These are phyloP conservation scores for Sarcoramphus papa DNA, from an alignment of 2,797 vertebrate species.

Conservation along the genomic window DNA sequence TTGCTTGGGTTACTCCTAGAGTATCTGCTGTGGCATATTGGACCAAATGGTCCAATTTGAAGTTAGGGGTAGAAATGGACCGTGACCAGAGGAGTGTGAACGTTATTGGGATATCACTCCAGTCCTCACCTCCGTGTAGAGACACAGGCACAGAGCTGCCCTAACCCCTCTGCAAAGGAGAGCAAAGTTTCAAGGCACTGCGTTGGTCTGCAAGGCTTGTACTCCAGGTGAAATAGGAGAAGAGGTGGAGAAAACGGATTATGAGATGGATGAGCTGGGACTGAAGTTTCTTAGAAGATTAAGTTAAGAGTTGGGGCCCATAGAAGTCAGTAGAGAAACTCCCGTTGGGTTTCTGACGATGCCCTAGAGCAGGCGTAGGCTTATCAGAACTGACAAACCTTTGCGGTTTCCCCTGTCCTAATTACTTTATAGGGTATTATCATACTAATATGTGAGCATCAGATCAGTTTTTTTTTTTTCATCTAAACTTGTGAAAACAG, in stretches of 20 bases:
- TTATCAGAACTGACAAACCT: neutral
- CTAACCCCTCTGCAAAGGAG: neutral
- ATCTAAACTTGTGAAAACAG: slow-evolving; percentile 75
- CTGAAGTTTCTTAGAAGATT: slow-evolving; percentile 18
- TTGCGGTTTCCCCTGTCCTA: slow-evolving; percentile 40
- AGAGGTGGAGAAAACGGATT: neutral
- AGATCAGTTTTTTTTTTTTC: slow-evolving; percentile 32
- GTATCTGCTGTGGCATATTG: neutral
- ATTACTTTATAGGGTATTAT: slow-evolving; percentile 65
- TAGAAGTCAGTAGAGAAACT: neutral
- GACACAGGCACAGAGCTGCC: neutral
- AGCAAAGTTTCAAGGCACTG: neutral
- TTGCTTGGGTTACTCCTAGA: neutral
- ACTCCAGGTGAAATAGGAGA: neutral
- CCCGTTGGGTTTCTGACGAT: neutral
- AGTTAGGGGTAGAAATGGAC: neutral
- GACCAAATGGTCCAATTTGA: neutral
- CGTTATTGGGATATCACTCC: fast-evolving
- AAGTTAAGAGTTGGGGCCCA: neutral
- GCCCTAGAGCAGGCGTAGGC: neutral
- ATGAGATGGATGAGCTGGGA: neutral
- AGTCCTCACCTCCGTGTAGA: fast-evolving
- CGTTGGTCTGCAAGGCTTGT: neutral
- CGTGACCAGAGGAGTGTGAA: neutral
- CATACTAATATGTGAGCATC: slow-evolving; percentile 60